Conservation (phyloP, 1,140 invertebrate species). For the Pogonus chalceus region DNA sequence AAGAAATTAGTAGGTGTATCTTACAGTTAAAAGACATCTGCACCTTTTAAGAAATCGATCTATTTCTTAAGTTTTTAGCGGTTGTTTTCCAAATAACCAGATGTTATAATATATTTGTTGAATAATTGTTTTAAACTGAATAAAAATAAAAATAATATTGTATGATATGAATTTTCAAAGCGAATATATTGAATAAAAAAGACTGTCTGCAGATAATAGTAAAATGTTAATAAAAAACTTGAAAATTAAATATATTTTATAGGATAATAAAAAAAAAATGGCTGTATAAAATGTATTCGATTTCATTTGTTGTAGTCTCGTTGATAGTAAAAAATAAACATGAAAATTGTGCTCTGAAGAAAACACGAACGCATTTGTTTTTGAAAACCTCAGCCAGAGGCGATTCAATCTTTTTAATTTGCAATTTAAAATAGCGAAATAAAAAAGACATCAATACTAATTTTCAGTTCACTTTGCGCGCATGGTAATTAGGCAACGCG, state of each 20-base stretch:
- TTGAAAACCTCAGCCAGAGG: not conserved
- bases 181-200: too few species aligned
- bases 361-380: not conserved
- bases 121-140: too few species aligned
- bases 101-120: too few species aligned
- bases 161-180: too few species aligned
- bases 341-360: too few species aligned
- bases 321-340: too few species aligned
- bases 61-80: not conserved
- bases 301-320: too few species aligned
- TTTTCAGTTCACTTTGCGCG: conserved; percentile 24
- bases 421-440: conserved; percentile 5
- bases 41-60: conserved; percentile 10
- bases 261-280: too few species aligned
- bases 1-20: conserved; percentile 1
- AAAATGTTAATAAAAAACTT: not conserved
- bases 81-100: too few species aligned
- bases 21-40: conserved; percentile 9
- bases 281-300: too few species aligned
- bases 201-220: too few species aligned
- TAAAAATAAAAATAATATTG: too few species aligned
- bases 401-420: conserved; percentile 6
- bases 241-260: not conserved
- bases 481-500: conserved; percentile 26
- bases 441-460: conserved; percentile 14